A percentile compares a stretch with the other conserved stretches of the same genome.
Conservation (phyloP, 2,797 vertebrate species). For the Hephaestus fuliginosus region DNA sequence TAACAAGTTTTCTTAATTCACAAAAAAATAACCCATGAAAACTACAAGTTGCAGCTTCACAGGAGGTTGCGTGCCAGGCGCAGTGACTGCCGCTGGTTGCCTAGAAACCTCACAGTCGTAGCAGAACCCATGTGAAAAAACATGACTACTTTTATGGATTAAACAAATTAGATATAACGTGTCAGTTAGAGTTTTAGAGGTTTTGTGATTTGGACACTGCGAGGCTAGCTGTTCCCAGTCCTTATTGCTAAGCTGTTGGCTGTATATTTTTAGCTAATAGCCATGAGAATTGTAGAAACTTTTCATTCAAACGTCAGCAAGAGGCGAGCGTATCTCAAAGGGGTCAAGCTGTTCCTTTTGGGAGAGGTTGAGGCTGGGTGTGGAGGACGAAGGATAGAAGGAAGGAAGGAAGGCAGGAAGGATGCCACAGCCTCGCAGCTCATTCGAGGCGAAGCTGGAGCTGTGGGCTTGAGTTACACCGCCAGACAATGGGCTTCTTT, state of each 20-base stretch:
- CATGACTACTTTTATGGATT: neutral
- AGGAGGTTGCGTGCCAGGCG: neutral
- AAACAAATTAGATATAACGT: neutral
- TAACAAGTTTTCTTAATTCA: neutral
- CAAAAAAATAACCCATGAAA: neutral
- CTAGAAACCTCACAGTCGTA: neutral
- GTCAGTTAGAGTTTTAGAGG: slow-evolving; percentile 4
- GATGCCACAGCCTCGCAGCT: slow-evolving; percentile 60
- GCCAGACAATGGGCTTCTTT: slow-evolving; percentile 79
- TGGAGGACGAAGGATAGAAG: neutral
- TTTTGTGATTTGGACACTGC: neutral
- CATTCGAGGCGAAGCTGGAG: slow-evolving; percentile 50
- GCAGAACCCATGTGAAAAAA: neutral
- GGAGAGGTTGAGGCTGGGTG: slow-evolving; percentile 1
- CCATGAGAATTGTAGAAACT: neutral
- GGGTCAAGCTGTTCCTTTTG: slow-evolving; percentile 10
- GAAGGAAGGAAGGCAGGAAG: slow-evolving; percentile 39
- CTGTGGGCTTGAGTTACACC: slow-evolving; percentile 72
- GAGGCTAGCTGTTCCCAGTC: neutral
- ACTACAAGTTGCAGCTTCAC: neutral
- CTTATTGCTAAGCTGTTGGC: neutral
- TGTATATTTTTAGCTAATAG: neutral
- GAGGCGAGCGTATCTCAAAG: neutral
- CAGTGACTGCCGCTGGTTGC: neutral
- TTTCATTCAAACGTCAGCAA: neutral